phyloP scores from a whole-genome alignment of 2,888 invertebrate genomes.

The Galerucella calmariensis region DNA sequence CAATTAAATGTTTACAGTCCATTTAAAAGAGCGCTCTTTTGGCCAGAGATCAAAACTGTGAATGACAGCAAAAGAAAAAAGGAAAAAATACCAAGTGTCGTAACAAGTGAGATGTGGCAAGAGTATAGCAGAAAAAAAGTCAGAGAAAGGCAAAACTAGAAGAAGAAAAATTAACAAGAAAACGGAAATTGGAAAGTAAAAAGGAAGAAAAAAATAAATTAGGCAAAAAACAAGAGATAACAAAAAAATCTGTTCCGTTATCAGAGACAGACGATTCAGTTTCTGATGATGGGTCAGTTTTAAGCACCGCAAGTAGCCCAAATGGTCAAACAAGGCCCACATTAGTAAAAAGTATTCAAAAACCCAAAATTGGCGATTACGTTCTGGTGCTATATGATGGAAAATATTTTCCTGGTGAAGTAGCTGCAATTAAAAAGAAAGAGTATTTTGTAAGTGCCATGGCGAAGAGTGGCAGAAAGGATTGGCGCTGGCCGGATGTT shows the following conservation, averaged over 20 bases:
- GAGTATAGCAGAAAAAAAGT: conserved; percentile 15
- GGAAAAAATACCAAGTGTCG: conserved; percentile 7
- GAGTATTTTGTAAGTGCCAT: conserved; percentile 13
- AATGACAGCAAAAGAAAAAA: not conserved
- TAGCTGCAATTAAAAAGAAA: not conserved
- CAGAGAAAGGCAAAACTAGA: conserved; percentile 11
- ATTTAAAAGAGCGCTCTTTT: no score
- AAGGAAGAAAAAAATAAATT: conserved; percentile 9
- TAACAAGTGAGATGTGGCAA: conserved; percentile 18
- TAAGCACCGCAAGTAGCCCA: conserved; percentile 17
- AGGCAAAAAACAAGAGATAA: conserved; percentile 12
- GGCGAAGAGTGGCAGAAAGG: not conserved
- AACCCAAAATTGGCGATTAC: not conserved
- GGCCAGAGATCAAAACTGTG: no score
- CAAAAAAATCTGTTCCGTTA: conserved; percentile 15
- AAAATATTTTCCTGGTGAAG: no score
- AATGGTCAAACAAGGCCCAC: conserved; percentile 14
- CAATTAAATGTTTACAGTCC: no score
- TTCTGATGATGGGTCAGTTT: conserved; percentile 16
- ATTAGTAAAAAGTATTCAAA: conserved; percentile 5
- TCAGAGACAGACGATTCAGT: conserved; percentile 4
- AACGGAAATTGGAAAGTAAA: conserved; percentile 8
- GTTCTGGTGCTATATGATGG: no score
- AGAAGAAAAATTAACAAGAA: conserved; percentile 20
- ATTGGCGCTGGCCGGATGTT: no score